These are phyloP conservation scores for Tapera naevia DNA, from an alignment of 2,797 vertebrate genomes.

Conservation along the genomic window DNA sequence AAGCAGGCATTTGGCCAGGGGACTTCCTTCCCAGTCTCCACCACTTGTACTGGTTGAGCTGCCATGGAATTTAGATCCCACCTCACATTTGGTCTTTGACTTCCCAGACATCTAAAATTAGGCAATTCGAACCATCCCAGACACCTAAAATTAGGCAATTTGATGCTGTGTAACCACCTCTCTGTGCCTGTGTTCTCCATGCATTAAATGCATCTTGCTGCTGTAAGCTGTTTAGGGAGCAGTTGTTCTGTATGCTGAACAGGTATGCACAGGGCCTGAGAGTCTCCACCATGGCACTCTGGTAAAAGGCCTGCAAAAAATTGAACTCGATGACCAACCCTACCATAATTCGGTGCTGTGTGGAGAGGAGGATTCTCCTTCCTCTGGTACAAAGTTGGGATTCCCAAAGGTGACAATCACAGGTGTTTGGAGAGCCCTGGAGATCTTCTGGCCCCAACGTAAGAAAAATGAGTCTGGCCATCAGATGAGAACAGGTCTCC, in stretches of 20 bases:
- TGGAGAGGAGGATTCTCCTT: not conserved
- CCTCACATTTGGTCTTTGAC: not conserved
- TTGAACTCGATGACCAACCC: not conserved
- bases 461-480: not conserved
- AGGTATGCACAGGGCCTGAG: no score
- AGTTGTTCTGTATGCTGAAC: no score
- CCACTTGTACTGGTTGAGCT: not conserved
- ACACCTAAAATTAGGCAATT: not conserved
- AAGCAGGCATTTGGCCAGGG: not conserved
- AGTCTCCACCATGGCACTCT: no score
- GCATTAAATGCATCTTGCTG: not conserved
- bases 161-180: not conserved
- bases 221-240: not conserved
- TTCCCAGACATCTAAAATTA: not conserved
- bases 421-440: not conserved
- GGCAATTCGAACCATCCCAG: not conserved
- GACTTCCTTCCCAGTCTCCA: not conserved
- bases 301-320: no score
- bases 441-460: not conserved
- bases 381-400: not conserved
- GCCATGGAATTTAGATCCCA: not conserved
- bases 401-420: not conserved
- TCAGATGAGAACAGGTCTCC: conserved; percentile 4
- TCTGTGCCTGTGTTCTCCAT: not conserved
- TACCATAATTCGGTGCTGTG: not conserved